A percentile compares a stretch with the other conserved stretches of the same genome.
phyloP scores from a whole-genome alignment of 2,113 vertebrate species.

The Serinus canaria region DNA sequence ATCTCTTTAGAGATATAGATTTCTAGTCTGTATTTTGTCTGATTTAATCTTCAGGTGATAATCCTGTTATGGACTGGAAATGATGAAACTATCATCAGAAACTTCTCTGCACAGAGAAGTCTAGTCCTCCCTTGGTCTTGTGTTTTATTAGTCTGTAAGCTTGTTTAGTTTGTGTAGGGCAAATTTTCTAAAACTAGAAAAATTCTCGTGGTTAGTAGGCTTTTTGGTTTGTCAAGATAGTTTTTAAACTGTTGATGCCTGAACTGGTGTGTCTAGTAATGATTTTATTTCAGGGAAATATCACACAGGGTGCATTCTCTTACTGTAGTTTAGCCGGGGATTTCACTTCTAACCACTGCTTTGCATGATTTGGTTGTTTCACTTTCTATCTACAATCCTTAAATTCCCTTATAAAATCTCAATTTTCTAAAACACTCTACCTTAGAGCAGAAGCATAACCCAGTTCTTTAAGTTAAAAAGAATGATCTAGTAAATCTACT shows the following conservation, averaged over 20 bases:
- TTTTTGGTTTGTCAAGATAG: background rate
- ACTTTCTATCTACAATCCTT: background rate
- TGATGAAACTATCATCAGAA: background rate
- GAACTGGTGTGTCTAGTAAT: background rate
- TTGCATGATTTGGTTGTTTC: background rate
- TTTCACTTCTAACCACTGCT: background rate
- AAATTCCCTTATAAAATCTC: background rate
- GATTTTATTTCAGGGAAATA: background rate
- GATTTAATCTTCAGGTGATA: background rate
- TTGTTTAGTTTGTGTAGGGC: background rate
- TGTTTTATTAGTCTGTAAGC: background rate
- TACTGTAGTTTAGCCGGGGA: background rate
- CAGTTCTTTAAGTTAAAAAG: background rate
- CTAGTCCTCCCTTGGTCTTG: background rate
- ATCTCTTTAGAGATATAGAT: background rate
- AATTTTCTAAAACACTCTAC: background rate
- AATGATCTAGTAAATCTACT: background rate
- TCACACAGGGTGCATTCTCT: background rate
- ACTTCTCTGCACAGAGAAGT: background rate
- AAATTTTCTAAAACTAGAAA: background rate
- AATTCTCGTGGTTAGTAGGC: background rate
- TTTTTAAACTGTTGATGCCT: background rate
- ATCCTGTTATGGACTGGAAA: background rate
- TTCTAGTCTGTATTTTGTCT: background rate
- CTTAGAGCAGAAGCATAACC: background rate